Percentiles rank a stretch among this genome's conserved stretches.
phyloP scores from a whole-genome alignment of 2,113 vertebrate species.

The Motacilla alba region DNA sequence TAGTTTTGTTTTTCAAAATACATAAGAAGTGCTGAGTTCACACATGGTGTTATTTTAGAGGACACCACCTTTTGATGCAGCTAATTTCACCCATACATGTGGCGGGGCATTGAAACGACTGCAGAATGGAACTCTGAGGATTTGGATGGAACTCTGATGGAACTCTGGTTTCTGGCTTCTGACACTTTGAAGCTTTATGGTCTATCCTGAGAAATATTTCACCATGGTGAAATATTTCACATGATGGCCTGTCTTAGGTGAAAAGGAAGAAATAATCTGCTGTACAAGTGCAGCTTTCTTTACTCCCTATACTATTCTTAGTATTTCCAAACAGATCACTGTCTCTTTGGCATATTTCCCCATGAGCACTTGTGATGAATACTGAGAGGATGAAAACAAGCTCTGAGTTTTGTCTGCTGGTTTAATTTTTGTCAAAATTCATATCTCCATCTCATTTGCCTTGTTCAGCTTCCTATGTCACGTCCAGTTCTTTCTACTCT shows the following conservation, averaged over 20 bases:
- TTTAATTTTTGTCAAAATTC: background rate
- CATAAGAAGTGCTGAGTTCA: background rate
- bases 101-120: background rate
- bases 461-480: background rate
- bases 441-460: background rate
- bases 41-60: background rate
- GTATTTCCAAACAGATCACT: background rate
- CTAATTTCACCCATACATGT: background rate
- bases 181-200: background rate
- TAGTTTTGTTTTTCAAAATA: background rate
- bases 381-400: background rate
- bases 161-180: background rate
- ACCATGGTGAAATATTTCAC: background rate
- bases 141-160: background rate
- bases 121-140: background rate
- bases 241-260: background rate
- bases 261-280: background rate
- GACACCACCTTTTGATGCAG: background rate
- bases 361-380: background rate
- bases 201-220: background rate
- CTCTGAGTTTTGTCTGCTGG: background rate
- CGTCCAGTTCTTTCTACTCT: accelerated
- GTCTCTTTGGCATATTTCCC: background rate
- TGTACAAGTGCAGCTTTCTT: background rate
- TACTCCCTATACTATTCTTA: background rate